Percentiles rank a stretch among this genome's conserved stretches.
phyloP scores from a whole-genome alignment of 2,888 invertebrate genomes.

The Eupithecia tripunctaria region DNA sequence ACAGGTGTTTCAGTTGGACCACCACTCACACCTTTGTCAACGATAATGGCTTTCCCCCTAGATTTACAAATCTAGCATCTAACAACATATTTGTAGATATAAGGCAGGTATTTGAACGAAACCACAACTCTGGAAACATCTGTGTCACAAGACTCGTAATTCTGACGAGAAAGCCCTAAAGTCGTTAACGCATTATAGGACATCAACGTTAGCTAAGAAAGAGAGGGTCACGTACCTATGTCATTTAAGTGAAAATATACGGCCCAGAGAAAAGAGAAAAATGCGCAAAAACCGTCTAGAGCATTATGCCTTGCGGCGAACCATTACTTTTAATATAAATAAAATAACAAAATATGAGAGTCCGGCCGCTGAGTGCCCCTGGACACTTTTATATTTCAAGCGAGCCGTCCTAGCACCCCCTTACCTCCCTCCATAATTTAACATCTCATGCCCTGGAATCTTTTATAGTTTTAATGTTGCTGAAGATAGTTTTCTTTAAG shows the following conservation, averaged over 20 bases:
- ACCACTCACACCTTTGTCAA: constrained; percentile 3
- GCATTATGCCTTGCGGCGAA: constrained; percentile 77
- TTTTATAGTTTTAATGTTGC: constrained; percentile 47
- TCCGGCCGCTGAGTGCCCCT: constrained; percentile 83
- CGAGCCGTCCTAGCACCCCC: constrained; percentile 49
- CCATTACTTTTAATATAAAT: constrained; percentile 85
- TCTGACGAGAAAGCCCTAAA: constrained; percentile 44
- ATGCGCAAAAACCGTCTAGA: constrained; percentile 80
- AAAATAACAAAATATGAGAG: constrained; percentile 85
- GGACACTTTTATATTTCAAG: constrained; percentile 82
- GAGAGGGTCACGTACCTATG: constrained; percentile 77
- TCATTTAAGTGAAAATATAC: constrained; percentile 85
- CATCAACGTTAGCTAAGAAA: constrained; percentile 66
- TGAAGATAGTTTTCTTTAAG: constrained; percentile 39
- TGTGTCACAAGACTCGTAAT: constrained; percentile 26
- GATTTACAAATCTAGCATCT: background rate
- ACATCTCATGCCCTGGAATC: constrained; percentile 46
- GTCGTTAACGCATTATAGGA: constrained; percentile 57
- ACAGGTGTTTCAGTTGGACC: constrained; percentile 9
- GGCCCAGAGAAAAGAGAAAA: constrained; percentile 78
- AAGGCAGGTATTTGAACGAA: background rate
- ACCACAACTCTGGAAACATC: background rate
- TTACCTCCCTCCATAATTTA: constrained; percentile 53
- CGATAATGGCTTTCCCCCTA: background rate
- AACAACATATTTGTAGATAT: background rate